A percentile compares a stretch with the other conserved stretches of the same genome.
These are phyloP conservation scores for Glaucomys volans DNA, from an alignment of 2,113 vertebrate species.

Conservation along the genomic window DNA sequence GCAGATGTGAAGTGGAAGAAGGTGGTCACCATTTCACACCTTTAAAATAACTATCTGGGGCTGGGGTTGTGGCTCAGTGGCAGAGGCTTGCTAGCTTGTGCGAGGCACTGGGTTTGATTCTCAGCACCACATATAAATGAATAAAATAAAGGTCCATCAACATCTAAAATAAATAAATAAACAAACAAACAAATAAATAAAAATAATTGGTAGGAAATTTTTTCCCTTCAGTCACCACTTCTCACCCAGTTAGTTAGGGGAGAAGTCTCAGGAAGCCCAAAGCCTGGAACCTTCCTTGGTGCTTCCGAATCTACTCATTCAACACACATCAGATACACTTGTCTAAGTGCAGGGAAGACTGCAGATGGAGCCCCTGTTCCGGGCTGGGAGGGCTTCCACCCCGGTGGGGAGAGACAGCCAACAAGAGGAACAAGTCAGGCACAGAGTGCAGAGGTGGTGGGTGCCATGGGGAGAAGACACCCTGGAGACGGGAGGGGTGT, in stretches of 20 bases:
- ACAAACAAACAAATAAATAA: too few relatives aligned
- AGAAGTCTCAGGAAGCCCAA: neutral
- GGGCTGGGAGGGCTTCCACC: neutral
- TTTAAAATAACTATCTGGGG: neutral
- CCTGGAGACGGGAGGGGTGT: neutral
- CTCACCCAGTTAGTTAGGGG: neutral
- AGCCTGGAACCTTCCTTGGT: neutral
- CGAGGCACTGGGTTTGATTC: too few relatives aligned
- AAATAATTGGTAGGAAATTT: neutral
- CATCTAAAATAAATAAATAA: too few relatives aligned
- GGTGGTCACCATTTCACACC: neutral
- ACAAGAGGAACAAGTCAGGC: neutral
- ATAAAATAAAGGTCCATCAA: too few relatives aligned
- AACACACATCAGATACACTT: neutral
- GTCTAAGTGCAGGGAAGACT: neutral
- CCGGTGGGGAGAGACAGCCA: neutral
- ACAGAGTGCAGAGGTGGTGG: too few relatives aligned
- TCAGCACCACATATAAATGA: too few relatives aligned
- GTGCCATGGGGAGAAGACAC: neutral
- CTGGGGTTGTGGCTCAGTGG: too few relatives aligned
- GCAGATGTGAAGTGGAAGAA: neutral
- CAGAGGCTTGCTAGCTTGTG: too few relatives aligned
- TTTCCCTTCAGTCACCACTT: neutral
- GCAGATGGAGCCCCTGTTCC: neutral
- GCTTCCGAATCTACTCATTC: neutral